Evolutionary conservation across 1,140 invertebrate genomes (phyloP), one percentile per base, ranked within the genome.

Genomic region (Trichonephila inaurata): DNA sequence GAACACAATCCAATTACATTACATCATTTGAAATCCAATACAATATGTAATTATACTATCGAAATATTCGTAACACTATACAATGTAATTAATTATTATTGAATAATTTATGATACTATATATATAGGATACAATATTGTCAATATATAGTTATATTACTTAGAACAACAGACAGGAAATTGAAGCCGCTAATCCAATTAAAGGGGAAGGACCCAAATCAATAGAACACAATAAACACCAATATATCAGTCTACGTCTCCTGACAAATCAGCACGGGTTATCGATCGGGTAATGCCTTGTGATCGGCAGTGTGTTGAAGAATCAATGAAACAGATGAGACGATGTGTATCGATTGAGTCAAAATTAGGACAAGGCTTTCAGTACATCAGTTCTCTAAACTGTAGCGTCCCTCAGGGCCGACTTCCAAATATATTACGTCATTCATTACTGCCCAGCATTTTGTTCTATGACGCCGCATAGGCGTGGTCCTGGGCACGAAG

Each of bases 301-400:
- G 40, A 83, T 83, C 40, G 24, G 21, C 81, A 24, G 6, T 7
- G 81, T 83, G 81, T 44, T 51, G 81, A 77, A 40, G 33, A n/a
- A 83, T 44, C 40, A 83, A 51, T 58, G 19, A 83, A 12, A 77
- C 33, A 77, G 19, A 24, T 5, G n/a, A 77, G 81, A 83, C 51
- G n/a, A 83, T 83, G 19, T 51, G 18, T 83, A 58, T 83, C 81
- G 81, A 83, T 83, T 83, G n/a, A 12, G 7, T 19, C 1, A 44
- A 58, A 83, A 83, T 83, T 83, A 83, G 81, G 81, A n/a, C 81
- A 83, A 51, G 44, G 44, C 81, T 72, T 72, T 33, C 69, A 21
- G 40, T 44, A n/a, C 40, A 83, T 51, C 40, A 83, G 40, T 51
- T 58, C 44, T 51, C 40, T 51, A 58, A 83, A 51, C 44, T 44